phyloP scores from a whole-genome alignment of 2,797 vertebrate species.

The Hylomyscus alleni region DNA sequence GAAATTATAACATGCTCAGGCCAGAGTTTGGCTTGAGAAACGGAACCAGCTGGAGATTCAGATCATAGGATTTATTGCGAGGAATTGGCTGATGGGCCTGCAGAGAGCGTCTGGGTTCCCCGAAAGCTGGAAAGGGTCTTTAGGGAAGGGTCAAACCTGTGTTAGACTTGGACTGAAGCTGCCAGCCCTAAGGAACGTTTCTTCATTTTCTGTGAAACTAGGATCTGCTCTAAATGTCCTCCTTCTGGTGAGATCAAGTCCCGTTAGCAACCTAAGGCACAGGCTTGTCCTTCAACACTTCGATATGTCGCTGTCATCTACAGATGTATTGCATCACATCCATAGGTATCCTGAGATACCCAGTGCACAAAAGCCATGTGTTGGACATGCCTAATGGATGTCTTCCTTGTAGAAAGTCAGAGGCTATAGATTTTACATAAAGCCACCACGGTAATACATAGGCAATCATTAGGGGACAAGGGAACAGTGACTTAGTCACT shows the following conservation, averaged over 20 bases:
- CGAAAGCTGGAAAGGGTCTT: background rate
- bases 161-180: background rate
- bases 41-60: fast-evolving
- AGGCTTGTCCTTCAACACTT: background rate
- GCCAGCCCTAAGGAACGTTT: background rate
- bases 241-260: background rate
- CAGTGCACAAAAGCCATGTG: background rate
- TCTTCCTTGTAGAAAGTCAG: background rate
- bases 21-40: background rate
- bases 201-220: background rate
- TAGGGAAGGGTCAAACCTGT: background rate
- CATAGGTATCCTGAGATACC: background rate
- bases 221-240: background rate
- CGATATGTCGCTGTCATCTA: background rate
- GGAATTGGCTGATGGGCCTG: background rate
- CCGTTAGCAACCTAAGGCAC: background rate
- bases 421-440: background rate
- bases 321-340: background rate
- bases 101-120: background rate
- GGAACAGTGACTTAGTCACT: background rate
- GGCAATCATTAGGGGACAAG: fast-evolving
- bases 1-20: background rate
- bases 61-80: no score
- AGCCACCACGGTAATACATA: background rate
- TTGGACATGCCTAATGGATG: no score